These are phyloP conservation scores for Xiphophorus couchianus DNA, from an alignment of 2,113 vertebrate genomes.

Conservation along the genomic window DNA sequence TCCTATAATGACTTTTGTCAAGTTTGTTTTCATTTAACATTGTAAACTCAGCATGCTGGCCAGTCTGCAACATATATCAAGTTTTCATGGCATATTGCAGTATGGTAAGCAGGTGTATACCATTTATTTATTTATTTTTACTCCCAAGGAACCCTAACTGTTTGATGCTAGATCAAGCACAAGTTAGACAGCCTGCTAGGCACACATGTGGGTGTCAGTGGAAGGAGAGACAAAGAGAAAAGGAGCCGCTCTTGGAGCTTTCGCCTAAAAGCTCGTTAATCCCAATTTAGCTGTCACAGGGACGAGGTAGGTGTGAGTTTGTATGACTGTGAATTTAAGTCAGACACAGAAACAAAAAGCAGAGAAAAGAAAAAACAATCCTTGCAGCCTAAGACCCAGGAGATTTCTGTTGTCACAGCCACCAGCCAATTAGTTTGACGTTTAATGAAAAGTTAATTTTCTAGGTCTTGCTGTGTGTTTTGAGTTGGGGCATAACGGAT, in stretches of 20 bases:
- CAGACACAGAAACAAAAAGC: neutral
- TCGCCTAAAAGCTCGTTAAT: slow-evolving; percentile 71
- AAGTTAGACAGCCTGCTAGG: slow-evolving; percentile 48
- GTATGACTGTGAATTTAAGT: slow-evolving; percentile 5
- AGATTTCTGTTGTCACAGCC: slow-evolving; percentile 51
- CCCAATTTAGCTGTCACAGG: slow-evolving; percentile 69
- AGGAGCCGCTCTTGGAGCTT: slow-evolving; percentile 53
- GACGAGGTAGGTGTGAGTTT: slow-evolving; percentile 45
- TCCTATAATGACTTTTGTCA: too few relatives aligned
- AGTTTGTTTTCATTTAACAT: neutral
- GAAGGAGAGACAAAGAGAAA: slow-evolving; percentile 59
- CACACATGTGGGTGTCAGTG: slow-evolving; percentile 48
- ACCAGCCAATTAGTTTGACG: slow-evolving; percentile 59
- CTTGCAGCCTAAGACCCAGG: slow-evolving; percentile 16
- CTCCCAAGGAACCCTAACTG: neutral
- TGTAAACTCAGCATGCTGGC: slow-evolving; percentile 36
- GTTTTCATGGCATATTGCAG: slow-evolving; percentile 16
- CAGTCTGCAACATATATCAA: slow-evolving; percentile 14
- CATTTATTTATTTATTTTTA: neutral
- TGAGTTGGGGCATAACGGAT: slow-evolving; percentile 10
- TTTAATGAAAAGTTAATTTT: slow-evolving; percentile 62
- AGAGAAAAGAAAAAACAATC: slow-evolving; percentile 32
- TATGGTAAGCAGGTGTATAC: slow-evolving; percentile 36
- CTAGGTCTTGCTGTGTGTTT: slow-evolving; percentile 23
- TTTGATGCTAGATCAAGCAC: slow-evolving; percentile 68